Conservation (phyloP, 2,888 invertebrate species). For the Pyrrhia umbra region DNA sequence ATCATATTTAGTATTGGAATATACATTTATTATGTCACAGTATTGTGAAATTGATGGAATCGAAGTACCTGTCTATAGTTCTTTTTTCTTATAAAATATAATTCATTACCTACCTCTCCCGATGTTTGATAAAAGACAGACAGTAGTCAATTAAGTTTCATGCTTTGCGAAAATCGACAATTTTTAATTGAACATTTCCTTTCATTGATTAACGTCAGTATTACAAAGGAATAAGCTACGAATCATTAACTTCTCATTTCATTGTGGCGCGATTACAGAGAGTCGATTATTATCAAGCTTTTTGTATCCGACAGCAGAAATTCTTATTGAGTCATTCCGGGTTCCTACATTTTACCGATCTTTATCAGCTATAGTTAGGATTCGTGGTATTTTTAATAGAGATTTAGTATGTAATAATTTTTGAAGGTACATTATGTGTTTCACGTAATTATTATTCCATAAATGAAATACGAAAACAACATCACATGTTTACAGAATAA, state of each 20-base stretch:
- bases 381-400: neutral
- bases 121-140: conserved; percentile 32
- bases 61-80: too few species aligned
- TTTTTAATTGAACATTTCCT: conserved; percentile 68
- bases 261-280: conserved; percentile 66
- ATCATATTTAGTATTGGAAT: too few species aligned
- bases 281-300: conserved; percentile 68
- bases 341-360: conserved; percentile 28
- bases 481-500: too few species aligned
- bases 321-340: conserved; percentile 51
- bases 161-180: conserved; percentile 56
- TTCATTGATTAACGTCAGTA: conserved; percentile 68
- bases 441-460: too few species aligned
- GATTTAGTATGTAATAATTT: neutral
- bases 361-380: neutral
- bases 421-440: too few species aligned
- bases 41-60: too few species aligned
- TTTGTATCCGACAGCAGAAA: conserved; percentile 62
- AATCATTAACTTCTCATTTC: conserved; percentile 79
- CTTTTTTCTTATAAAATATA: neutral
- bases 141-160: conserved; percentile 37
- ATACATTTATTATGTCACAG: too few species aligned
- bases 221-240: conserved; percentile 75
- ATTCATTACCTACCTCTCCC: too few species aligned
- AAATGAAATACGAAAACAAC: too few species aligned